A percentile compares a stretch with the other conserved stretches of the same genome.
Conservation (phyloP, 2,113 vertebrate species). For the Geococcyx californianus region DNA sequence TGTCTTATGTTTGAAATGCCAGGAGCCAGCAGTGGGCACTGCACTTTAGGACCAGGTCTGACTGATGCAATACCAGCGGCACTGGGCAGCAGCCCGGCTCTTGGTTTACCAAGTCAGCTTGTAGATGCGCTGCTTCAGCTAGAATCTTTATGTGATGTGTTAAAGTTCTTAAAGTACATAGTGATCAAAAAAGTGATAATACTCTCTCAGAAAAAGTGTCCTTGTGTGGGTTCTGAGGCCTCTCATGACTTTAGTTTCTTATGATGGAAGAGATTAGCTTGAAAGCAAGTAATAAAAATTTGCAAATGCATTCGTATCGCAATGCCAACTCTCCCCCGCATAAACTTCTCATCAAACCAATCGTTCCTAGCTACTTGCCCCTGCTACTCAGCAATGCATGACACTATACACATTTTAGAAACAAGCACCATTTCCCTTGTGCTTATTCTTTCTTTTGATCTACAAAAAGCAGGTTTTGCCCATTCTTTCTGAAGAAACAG, state of each 20-base stretch:
- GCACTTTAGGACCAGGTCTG: not conserved
- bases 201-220: not conserved
- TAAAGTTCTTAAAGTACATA: not conserved
- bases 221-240: not conserved
- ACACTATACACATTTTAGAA: not conserved
- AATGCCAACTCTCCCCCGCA: not conserved
- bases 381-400: not conserved
- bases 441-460: not conserved
- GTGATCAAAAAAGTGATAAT: not conserved
- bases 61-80: not conserved
- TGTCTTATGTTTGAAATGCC: not conserved
- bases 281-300: not conserved
- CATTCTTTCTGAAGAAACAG: not conserved
- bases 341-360: not conserved
- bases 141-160: not conserved
- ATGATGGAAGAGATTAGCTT: not conserved
- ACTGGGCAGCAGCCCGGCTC: not conserved
- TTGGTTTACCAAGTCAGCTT: not conserved
- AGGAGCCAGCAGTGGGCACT: not conserved
- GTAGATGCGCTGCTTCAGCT: not conserved
- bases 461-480: not conserved
- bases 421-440: not conserved
- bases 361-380: not conserved
- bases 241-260: not conserved
- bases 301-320: not conserved